Base-by-base conservation (phyloP, 2,797 vertebrate species). In the Chelonia mydas region DNA sequence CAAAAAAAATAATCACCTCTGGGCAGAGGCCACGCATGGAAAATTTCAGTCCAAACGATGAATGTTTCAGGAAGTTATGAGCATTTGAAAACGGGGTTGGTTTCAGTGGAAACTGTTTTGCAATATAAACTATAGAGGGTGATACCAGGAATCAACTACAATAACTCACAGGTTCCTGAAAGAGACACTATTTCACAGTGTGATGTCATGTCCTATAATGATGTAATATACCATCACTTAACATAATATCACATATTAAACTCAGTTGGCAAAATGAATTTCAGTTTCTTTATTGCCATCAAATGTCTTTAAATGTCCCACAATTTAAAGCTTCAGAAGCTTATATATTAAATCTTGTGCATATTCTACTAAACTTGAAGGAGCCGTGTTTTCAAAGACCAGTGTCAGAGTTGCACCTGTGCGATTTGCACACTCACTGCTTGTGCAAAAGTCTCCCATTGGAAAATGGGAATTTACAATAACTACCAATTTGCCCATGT, bases 221-320 rank as follows among this genome's bases (percentile, higher is more conserved):
- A 91, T 72, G 94, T 90, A 93, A 90, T 61, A 83, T 92, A 91
- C 92, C 83, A 94, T 97, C 89, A 94, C 84, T 95, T 97, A 94
- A 95, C 84, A 95, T 94, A 97, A 90, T 94, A 97, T 54, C 4
- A 5, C 79, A 84, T 92, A 96, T 97, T 96, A 95, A 97, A 97
- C 84, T 95, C 92, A 94, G 86, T 84, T 96, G 65, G 84, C 94
- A 90, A 89, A 96, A 95, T 94, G 92, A 93, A 96, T 76, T 95
- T 96, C 90, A 68, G 93, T 92, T 93, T 78, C 90, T 95, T 96
- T 95, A 94, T 86, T 88, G 94, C 94, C 87, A 89, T 96, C 89
- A 92, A 95, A 95, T 89, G 91, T 89, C 93, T 95, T 61, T 95
- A 96, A 97, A 96, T 81, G 94, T 86, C 84, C 72, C 94, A 90